Evolutionary conservation across 2,888 invertebrate species (phyloP).

Genomic region (Caenorhabditis japonica): DNA sequence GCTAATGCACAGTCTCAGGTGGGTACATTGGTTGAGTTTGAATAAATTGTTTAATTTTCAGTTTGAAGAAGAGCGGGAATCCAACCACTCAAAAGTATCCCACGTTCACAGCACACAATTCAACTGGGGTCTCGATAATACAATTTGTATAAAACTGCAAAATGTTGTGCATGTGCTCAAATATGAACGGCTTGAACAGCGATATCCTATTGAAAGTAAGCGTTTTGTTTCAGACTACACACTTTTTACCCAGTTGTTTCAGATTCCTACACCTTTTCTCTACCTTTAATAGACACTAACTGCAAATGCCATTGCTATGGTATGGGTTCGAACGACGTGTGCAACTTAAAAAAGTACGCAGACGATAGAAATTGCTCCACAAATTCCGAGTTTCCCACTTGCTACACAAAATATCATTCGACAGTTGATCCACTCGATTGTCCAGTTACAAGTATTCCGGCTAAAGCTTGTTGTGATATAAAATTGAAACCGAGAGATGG

Average conservation of each 20-base stretch:
- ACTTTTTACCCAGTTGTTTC: too few species aligned
- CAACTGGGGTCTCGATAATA: constrained; percentile 49
- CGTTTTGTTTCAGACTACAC: too few species aligned
- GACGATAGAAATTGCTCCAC: constrained; percentile 50
- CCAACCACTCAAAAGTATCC: constrained; percentile 35
- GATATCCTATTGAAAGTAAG: constrained; percentile 50
- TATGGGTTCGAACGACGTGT: constrained; percentile 40
- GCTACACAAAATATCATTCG: constrained; percentile 51
- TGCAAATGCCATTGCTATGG: constrained; percentile 54
- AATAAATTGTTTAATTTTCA: too few species aligned
- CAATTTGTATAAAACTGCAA: constrained; percentile 50
- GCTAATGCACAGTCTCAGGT: constrained; percentile 48
- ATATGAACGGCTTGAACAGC: constrained; percentile 51
- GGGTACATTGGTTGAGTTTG: too few species aligned
- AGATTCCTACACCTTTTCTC: constrained; percentile 50
- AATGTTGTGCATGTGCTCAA: constrained; percentile 49
- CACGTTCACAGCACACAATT: constrained; percentile 46
- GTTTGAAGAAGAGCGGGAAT: constrained; percentile 47
- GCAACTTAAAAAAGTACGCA: constrained; percentile 47
- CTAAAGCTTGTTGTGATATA: constrained; percentile 50
- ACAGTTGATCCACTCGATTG: constrained; percentile 45
- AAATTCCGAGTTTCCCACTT: constrained; percentile 43
- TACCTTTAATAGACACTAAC: constrained; percentile 51
- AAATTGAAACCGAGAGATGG: constrained; percentile 43
- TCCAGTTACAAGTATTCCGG: constrained; percentile 46